A percentile compares a stretch with the other conserved stretches of the same genome.
These are phyloP conservation scores for Semaprochilodus insignis DNA, from an alignment of 2,797 vertebrate species.

Conservation along the genomic window DNA sequence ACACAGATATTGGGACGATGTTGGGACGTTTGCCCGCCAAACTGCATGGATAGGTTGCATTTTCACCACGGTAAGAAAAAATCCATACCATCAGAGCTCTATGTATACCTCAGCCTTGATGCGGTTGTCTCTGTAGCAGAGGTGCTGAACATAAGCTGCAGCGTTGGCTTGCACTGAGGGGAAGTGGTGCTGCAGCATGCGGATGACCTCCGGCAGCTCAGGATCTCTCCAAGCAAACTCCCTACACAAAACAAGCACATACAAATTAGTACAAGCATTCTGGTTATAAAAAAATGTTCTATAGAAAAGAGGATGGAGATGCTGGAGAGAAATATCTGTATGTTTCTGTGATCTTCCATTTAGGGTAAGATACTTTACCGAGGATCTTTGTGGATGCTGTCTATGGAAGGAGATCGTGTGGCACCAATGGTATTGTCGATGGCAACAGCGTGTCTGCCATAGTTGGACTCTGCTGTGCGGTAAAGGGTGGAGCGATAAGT, in stretches of 20 bases:
- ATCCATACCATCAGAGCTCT: background rate
- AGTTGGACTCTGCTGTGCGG: slow-evolving; percentile 81
- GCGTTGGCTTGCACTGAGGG: slow-evolving; percentile 98
- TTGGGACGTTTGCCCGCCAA: too few species aligned
- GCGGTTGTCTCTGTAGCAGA: slow-evolving; percentile 95
- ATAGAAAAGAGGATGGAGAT: background rate
- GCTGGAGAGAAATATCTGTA: background rate
- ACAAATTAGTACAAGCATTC: background rate
- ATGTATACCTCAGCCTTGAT: slow-evolving; percentile 91
- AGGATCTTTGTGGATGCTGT: slow-evolving; percentile 98
- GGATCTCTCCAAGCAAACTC: slow-evolving; percentile 98
- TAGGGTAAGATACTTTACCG: slow-evolving; percentile 76
- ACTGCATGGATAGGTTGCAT: too few species aligned
- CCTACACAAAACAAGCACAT: slow-evolving; percentile 69
- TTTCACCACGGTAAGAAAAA: too few species aligned
- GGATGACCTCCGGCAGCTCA: slow-evolving; percentile 94
- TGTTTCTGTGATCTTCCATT: background rate
- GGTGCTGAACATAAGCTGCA: slow-evolving; percentile 96
- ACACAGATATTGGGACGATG: too few species aligned
- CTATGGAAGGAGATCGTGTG: slow-evolving; percentile 92
- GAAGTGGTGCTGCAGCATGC: slow-evolving; percentile 99
- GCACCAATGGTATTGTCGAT: slow-evolving; percentile 81
- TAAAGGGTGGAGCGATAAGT: slow-evolving; percentile 85
- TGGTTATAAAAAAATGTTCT: background rate
- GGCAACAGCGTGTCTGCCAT: slow-evolving; percentile 78